Evolutionary conservation across 2,888 invertebrate genomes (phyloP).

Genomic region (Eupithecia exiguata): DNA sequence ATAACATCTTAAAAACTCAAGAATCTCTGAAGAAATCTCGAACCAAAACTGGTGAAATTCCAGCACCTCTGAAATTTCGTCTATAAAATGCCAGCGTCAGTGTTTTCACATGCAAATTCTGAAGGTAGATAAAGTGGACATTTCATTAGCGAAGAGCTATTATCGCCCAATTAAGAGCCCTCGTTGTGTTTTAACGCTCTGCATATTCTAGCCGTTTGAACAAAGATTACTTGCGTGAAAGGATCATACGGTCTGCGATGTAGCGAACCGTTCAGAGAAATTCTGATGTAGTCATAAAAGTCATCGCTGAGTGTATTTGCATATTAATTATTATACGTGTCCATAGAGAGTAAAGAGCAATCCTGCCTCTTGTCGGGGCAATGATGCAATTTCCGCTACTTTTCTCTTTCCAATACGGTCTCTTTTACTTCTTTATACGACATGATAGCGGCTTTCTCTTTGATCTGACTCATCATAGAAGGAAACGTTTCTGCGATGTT

Average conservation of each 20-base stretch:
- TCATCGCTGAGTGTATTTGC: not conserved
- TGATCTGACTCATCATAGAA: no score
- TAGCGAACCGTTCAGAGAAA: not conserved
- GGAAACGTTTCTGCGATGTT: no score
- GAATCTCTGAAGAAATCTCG: not conserved
- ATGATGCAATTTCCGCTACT: no score
- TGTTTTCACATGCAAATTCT: slow-evolving; percentile 41
- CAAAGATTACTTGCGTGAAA: not conserved
- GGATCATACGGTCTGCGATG: not conserved
- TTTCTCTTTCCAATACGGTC: no score
- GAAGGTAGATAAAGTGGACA: slow-evolving; percentile 41
- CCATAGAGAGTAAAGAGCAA: no score
- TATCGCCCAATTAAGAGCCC: slow-evolving; percentile 40
- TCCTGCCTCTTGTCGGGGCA: no score
- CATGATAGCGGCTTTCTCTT: no score
- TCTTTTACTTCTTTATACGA: no score
- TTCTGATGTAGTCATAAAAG: not conserved
- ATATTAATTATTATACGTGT: no score
- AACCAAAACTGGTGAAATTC: not conserved
- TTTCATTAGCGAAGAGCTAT: slow-evolving; percentile 42
- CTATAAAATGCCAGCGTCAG: not conserved
- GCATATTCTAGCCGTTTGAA: slow-evolving; percentile 27
- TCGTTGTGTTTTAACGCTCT: slow-evolving; percentile 32
- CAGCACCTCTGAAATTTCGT: slow-evolving; percentile 11
- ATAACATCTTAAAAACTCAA: not conserved